Base-by-base conservation (phyloP, 2,113 vertebrate species). In the Ellobius talpinus region DNA sequence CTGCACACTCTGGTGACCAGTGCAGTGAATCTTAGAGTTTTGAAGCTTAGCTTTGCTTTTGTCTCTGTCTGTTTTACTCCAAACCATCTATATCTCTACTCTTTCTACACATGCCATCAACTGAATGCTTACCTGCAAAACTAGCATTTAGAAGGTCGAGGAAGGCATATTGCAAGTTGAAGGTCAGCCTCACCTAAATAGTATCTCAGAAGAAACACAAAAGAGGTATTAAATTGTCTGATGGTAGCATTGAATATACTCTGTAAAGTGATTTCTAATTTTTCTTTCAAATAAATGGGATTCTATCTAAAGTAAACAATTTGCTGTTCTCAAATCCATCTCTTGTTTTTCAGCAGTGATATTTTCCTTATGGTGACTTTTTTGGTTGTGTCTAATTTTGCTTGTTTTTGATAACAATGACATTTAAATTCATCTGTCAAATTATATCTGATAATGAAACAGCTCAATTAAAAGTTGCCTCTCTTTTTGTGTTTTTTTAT, bases 351-450 rank as follows among this genome's bases (percentile, higher is more conserved):
- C 36, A 82, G 42, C 45, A 94, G 31, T 3, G 74, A 78, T 4
- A 19, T 72, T 92, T 90, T 88, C 70, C 29, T 88, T 86, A 39
- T 39, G 36, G 50, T n/a, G 24, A 78, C 23, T 47, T 79, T 42
- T 39, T 58, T 21, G n/a, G 11, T 33, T 63, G 66, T 68, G 13
- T 92, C 91, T 93, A 47, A 21, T 88, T 77, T 78, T 50, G 39
- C 23, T 86, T 36, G 39, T 26, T 94, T 86, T 90, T 77, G 10
- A 79, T 88, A 31, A 90, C 3, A 92, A 89, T 89, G 52, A 50
- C 55, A 78, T 89, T 93, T 89, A 66, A 61, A 58, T 96, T 82
- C 21, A 86, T 61, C 72, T 88, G 85, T 79, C 92, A 77, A 58
- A 58, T 93, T 93, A 58, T 63, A 66, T 33, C 29, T 94, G 66